Evolutionary conservation across 2,113 vertebrate species (phyloP).

Genomic region (Heterotilapia buettikoferi): DNA sequence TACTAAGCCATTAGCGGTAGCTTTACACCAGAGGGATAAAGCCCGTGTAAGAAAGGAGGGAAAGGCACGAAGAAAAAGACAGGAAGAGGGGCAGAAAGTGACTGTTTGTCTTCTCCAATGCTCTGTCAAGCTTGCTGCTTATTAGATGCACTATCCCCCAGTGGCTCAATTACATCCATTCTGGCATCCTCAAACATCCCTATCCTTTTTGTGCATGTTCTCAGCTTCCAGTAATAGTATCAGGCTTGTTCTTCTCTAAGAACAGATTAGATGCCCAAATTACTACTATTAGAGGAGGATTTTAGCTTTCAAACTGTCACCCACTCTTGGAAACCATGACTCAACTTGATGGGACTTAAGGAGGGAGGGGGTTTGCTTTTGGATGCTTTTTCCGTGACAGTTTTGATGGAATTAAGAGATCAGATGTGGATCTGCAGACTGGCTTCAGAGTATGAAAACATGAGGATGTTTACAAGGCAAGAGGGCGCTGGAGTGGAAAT

Average conservation of each 20-base stretch:
- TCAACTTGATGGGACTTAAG: not conserved
- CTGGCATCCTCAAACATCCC: constrained; percentile 35
- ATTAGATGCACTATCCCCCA: constrained; percentile 13
- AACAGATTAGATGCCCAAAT: constrained; percentile 46
- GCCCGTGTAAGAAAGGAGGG: not conserved
- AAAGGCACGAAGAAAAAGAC: not conserved
- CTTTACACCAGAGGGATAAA: not conserved
- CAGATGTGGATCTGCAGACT: constrained; percentile 4
- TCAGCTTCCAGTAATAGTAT: not conserved
- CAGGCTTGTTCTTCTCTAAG: constrained; percentile 23
- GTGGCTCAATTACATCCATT: constrained; percentile 47
- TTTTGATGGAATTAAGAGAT: constrained; percentile 26
- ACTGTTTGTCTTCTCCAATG: constrained; percentile 1
- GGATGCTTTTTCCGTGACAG: not conserved
- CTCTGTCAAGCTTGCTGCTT: not conserved
- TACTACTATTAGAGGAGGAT: constrained; percentile 32
- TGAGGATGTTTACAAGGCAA: constrained; percentile 18
- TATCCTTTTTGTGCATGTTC: not conserved
- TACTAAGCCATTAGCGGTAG: not conserved
- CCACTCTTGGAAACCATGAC: not conserved
- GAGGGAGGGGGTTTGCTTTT: not conserved
- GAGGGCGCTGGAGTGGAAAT: constrained; percentile 6
- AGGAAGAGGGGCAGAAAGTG: not conserved
- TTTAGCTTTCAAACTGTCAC: constrained; percentile 14
- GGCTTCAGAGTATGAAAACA: not conserved